A percentile compares a stretch with the other conserved stretches of the same genome.
phyloP scores from a whole-genome alignment of 2,113 vertebrate species.

The Syngnathus floridae region DNA sequence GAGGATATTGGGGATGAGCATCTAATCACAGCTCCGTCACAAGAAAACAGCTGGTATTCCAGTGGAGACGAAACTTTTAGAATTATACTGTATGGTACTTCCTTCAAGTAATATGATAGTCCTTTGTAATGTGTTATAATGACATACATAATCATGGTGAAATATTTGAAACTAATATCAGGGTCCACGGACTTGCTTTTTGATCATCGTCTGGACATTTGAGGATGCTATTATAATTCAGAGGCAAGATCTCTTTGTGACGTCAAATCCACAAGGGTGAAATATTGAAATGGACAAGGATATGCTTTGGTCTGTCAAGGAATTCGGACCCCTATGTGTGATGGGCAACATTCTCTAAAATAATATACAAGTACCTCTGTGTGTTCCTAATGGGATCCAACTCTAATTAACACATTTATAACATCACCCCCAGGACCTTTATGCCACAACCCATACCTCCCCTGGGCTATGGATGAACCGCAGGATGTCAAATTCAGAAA shows the following conservation, averaged over 20 bases:
- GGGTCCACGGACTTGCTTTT: conserved; percentile 29
- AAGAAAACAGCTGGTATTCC: conserved; percentile 34
- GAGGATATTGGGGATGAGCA: conserved; percentile 34
- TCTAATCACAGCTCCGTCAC: conserved; percentile 13
- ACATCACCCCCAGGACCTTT: conserved; percentile 12
- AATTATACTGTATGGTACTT: conserved; percentile 52
- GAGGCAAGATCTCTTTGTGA: conserved; percentile 38
- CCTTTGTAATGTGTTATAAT: conserved; percentile 8
- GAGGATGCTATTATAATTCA: conserved; percentile 40
- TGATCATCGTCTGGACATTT: conserved; percentile 33
- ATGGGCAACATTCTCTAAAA: conserved; percentile 57
- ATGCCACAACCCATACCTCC: conserved; percentile 19
- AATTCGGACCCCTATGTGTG: conserved; percentile 35
- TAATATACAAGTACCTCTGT: conserved; percentile 70
- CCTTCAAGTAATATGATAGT: conserved; percentile 60
- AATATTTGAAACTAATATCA: conserved; percentile 30
- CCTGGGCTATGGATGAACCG: conserved; percentile 48
- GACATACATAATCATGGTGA: neutral
- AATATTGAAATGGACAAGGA: conserved; percentile 57
- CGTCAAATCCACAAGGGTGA: conserved; percentile 39
- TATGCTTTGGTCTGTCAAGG: conserved; percentile 31
- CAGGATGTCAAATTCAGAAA: conserved; percentile 30
- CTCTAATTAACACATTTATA: conserved; percentile 59
- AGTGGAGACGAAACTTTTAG: conserved; percentile 50
- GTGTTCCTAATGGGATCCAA: conserved; percentile 52